Evolutionary conservation across 2,797 vertebrate genomes (phyloP).

Genomic region (Notolepis coatsorum): DNA sequence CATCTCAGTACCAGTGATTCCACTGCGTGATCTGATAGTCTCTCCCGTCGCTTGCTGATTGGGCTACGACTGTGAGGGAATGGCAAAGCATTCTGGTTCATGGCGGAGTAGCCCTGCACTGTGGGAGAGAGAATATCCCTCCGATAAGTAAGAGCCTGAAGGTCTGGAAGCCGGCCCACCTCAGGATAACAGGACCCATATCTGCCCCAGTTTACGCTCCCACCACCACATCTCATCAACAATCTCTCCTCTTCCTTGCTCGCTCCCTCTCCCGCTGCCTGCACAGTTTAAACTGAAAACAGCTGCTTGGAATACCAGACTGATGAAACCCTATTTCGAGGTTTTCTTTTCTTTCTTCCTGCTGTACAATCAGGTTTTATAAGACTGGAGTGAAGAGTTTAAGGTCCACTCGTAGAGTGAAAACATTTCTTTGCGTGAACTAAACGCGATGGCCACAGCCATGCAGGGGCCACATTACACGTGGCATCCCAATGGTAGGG

Average conservation of each 20-base stretch:
- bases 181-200: conserved; percentile 76
- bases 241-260: conserved; percentile 68
- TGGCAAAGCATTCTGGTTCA: conserved; percentile 54
- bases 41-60: conserved; percentile 60
- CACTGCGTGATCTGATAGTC: conserved; percentile 70
- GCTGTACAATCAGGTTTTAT: conserved; percentile 85
- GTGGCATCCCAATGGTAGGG: conserved; percentile 20
- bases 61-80: conserved; percentile 59
- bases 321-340: conserved; percentile 84
- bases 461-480: conserved; percentile 46
- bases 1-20: conserved; percentile 61
- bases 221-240: conserved; percentile 79
- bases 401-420: conserved; percentile 79
- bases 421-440: conserved; percentile 78
- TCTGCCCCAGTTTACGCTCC: conserved; percentile 78
- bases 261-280: conserved; percentile 69
- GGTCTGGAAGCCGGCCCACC: conserved; percentile 79
- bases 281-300: conserved; percentile 85
- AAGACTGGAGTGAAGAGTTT: conserved; percentile 77
- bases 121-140: conserved; percentile 76
- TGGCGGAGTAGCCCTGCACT: conserved; percentile 56
- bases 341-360: conserved; percentile 64
- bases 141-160: conserved; percentile 77
- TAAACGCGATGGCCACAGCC: conserved; percentile 63
- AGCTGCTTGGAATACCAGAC: conserved; percentile 89